Evolutionary conservation across 2,113 vertebrate species (phyloP).

Genomic region (Megaceryle maxima): DNA sequence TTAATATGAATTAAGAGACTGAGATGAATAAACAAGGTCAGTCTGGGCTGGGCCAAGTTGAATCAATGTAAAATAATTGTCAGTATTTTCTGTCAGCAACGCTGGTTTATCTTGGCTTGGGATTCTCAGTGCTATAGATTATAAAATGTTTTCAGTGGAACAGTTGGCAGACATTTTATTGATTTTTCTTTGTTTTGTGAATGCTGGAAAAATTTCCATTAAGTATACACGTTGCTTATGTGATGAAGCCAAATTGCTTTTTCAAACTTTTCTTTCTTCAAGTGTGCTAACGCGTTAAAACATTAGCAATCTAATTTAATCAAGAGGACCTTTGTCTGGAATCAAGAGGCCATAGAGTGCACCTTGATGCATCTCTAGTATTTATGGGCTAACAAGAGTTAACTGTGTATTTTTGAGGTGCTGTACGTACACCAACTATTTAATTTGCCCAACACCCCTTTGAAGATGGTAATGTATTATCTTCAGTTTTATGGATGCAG

Average conservation of each 20-base stretch:
- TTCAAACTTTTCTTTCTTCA: conserved; percentile 40
- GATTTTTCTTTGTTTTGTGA: conserved; percentile 74
- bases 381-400: not conserved
- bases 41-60: conserved; percentile 72
- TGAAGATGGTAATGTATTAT: not conserved
- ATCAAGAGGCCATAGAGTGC: not conserved
- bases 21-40: conserved; percentile 81
- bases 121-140: conserved; percentile 61
- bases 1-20: conserved; percentile 75
- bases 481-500: not conserved
- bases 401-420: not conserved
- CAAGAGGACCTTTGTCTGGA: conserved; percentile 32
- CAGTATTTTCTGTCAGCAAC: conserved; percentile 76
- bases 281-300: not conserved
- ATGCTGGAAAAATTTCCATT: conserved; percentile 70
- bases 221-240: conserved; percentile 45
- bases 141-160: conserved; percentile 70
- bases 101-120: conserved; percentile 73
- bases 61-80: conserved; percentile 76
- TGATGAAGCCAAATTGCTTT: conserved; percentile 33
- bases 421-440: not conserved
- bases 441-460: not conserved
- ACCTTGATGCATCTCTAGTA: not conserved
- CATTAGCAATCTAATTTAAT: conserved; percentile 17
- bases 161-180: conserved; percentile 72